A percentile compares a stretch with the other conserved stretches of the same genome.
Conservation (phyloP, 2,113 vertebrate genomes). For the Trematomus loennbergii region DNA sequence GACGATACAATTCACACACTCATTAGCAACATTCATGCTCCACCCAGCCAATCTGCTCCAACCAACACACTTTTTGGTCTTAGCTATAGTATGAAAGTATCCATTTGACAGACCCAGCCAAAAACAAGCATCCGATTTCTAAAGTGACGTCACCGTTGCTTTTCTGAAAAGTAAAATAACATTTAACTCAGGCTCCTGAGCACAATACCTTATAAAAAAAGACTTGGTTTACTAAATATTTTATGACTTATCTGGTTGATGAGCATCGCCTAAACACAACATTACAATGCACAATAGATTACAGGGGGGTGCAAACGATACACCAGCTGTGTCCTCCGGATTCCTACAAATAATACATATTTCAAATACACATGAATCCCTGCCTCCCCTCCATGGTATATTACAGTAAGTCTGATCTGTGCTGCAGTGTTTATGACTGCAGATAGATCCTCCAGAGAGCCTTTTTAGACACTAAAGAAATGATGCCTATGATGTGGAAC, state of each 20-base stretch:
- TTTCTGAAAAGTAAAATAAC: too few species aligned
- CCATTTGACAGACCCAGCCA: too few species aligned
- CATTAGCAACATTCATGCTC: too few species aligned
- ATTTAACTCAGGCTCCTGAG: background rate
- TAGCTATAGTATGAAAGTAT: too few species aligned
- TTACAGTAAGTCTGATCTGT: background rate
- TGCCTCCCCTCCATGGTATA: background rate
- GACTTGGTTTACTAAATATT: background rate
- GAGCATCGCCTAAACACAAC: background rate
- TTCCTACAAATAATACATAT: background rate
- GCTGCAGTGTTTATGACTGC: conserved; percentile 14
- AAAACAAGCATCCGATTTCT: too few species aligned
- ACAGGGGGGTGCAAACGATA: background rate
- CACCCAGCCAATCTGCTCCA: too few species aligned
- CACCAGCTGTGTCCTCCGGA: background rate
- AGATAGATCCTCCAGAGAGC: conserved; percentile 3
- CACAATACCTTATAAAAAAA: background rate
- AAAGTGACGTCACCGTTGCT: too few species aligned
- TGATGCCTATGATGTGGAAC: background rate
- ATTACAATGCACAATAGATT: background rate
- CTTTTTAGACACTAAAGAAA: background rate
- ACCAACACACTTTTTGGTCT: too few species aligned
- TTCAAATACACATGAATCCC: background rate
- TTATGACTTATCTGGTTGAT: background rate
- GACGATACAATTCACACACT: too few species aligned